phyloP scores from a whole-genome alignment of 2,888 invertebrate species.

The Caenorhabditis afra region DNA sequence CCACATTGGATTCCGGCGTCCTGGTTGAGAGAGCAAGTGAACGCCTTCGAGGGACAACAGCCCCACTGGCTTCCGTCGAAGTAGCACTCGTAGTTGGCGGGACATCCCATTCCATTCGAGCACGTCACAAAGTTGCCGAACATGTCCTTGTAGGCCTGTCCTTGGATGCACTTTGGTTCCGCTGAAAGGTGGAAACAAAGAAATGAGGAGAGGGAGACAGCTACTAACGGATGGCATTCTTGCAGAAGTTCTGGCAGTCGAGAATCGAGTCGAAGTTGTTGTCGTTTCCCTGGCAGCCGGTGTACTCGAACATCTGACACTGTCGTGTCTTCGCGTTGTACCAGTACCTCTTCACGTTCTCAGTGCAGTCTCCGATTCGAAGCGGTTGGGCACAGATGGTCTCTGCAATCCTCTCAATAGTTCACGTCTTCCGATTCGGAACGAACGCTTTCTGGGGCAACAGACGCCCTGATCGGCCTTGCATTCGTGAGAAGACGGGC shows the following conservation, averaged over 20 bases:
- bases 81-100: conserved; percentile 76
- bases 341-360: conserved; percentile 71
- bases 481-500: conserved; percentile 74
- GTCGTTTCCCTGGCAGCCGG: conserved; percentile 75
- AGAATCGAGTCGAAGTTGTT: conserved; percentile 74
- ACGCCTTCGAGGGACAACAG: conserved; percentile 72
- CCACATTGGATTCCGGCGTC: conserved; percentile 73
- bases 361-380: conserved; percentile 73
- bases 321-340: conserved; percentile 73
- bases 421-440: no score
- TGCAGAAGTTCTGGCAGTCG: conserved; percentile 74
- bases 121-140: conserved; percentile 72
- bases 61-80: conserved; percentile 73
- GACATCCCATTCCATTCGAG: conserved; percentile 68
- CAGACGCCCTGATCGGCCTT: conserved; percentile 74
- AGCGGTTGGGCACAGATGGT: conserved; percentile 75
- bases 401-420: no score
- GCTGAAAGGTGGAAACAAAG: conserved; percentile 55
- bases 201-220: no score
- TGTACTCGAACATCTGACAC: conserved; percentile 76
- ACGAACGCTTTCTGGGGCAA: conserved; percentile 73
- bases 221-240: conserved; percentile 72
- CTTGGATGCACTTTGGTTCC: conserved; percentile 73
- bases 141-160: conserved; percentile 72
- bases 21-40: conserved; percentile 70